Conservation (phyloP, 2,113 vertebrate species). For the Porphyrio hochstetteri region DNA sequence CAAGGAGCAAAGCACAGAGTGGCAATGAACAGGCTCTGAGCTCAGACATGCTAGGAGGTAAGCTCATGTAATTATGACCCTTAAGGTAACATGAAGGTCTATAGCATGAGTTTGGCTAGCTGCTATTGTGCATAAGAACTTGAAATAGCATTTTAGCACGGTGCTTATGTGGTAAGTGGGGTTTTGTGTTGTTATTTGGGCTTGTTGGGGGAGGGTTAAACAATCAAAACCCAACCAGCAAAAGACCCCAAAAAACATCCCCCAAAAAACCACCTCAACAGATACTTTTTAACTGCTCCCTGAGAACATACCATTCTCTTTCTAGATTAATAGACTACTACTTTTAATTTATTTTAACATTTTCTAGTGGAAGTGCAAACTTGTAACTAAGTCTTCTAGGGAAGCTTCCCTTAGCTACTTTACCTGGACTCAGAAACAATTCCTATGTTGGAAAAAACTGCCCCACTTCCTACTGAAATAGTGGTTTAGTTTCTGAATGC, state of each 20-base stretch:
- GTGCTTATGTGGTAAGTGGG: background rate
- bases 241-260: rapidly evolving
- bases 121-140: background rate
- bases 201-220: background rate
- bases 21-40: background rate
- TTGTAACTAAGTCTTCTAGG: background rate
- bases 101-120: background rate
- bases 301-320: background rate
- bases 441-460: background rate
- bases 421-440: background rate
- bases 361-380: background rate
- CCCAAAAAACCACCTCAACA: background rate
- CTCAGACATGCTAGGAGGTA: conserved; percentile 31
- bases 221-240: background rate
- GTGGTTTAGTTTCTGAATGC: background rate
- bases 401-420: background rate
- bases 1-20: conserved; percentile 64
- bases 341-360: background rate
- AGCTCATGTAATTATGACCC: background rate
- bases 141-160: background rate
- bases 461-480: background rate
- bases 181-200: no score
- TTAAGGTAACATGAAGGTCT: background rate
- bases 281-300: background rate
- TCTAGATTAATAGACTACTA: background rate